Evolutionary conservation across 1,140 invertebrate genomes (phyloP), one percentile per base, ranked within the genome.

Genomic region (Calephelis nemesis): DNA sequence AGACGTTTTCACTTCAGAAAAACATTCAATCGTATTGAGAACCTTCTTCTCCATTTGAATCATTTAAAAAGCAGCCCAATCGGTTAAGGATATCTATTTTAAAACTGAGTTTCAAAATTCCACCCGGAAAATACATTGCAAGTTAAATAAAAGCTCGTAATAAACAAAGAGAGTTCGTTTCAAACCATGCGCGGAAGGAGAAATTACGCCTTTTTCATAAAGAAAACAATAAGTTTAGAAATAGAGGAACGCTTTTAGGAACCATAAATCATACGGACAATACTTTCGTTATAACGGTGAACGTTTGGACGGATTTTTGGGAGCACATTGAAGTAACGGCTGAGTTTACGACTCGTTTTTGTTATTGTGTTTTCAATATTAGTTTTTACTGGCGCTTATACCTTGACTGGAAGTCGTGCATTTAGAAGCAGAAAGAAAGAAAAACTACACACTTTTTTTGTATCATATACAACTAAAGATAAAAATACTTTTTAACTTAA

Each of bases 191-290:
- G 78, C 74, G 69, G 74, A 70, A 73, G 78, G 76, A 76, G 80
- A 88, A 86, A 87, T 81, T 83, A 77, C 79, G 79, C 82, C 78
- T 82, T 88, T 88, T 88, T 88, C 87, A 86, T 87, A 87, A 88
- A 80, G 86, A 87, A 90, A 88, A 90, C 87, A 89, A 90, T 90
- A 89, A 89, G 79, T 84, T 68, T 77, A 81, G 79, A 84, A 81
- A 77, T 72, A 72, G 80, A 78, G 85, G 84, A 80, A 79, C 82
- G 84, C 76, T 82, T 90, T 88, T 87, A 87, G 85, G 83, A 80
- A 73, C 79, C 84, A 89, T 91, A 91, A 91, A 90, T 90, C 88
- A 90, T 83, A 87, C 78, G 81, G 78, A 79, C 81, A 82, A 90
- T 90, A 89, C 89, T 90, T 85, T 87, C 82, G 70, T 82, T 72